phyloP scores from a whole-genome alignment of 1,140 invertebrate species.

The Oncopeltus fasciatus region DNA sequence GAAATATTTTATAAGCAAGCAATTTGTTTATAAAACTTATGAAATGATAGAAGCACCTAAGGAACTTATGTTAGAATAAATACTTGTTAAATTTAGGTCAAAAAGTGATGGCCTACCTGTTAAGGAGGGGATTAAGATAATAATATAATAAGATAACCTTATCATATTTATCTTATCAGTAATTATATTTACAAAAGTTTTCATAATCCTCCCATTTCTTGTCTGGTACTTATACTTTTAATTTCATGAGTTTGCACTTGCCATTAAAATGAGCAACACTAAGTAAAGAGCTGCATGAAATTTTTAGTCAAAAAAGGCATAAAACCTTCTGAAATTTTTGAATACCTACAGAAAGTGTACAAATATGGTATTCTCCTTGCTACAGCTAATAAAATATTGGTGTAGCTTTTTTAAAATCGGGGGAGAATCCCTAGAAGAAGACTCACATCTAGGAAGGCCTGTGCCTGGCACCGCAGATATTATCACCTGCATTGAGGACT shows the following conservation, averaged over 20 bases:
- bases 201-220: neutral
- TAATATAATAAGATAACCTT: neutral
- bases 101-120: neutral
- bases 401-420: slow-evolving; percentile 15
- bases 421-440: slow-evolving; percentile 24
- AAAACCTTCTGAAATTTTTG: neutral
- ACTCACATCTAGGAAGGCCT: slow-evolving; percentile 27
- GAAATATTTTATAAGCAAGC: too few relatives aligned
- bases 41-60: too few relatives aligned
- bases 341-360: neutral
- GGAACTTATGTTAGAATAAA: too few relatives aligned
- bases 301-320: neutral
- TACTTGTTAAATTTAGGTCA: too few relatives aligned
- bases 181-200: neutral
- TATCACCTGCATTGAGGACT: slow-evolving; percentile 28
- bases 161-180: neutral
- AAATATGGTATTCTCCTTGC: neutral
- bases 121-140: neutral
- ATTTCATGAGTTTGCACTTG: too few relatives aligned
- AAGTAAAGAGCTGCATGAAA: neutral
- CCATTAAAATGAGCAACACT: neutral
- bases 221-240: neutral
- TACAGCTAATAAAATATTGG: neutral
- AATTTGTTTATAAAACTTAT: too few relatives aligned
- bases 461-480: slow-evolving; percentile 37